Conservation (phyloP, 1,140 invertebrate genomes). For the Subanguina moxae region DNA sequence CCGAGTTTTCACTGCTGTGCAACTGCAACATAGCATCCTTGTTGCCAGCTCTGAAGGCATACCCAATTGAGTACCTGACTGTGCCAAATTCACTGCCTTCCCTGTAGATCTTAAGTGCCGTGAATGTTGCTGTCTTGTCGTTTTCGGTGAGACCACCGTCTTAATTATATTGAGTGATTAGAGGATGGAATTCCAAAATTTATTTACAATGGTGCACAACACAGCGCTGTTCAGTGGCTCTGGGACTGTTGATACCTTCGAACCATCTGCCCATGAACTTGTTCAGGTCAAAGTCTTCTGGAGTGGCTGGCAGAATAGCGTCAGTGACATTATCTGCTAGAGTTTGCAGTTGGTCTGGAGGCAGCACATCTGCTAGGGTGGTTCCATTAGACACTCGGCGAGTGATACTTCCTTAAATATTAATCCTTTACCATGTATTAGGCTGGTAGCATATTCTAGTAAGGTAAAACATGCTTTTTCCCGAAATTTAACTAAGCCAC, state of each 20-base stretch:
- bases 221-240: conserved; percentile 58
- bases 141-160: conserved; percentile 58
- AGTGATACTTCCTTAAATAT: conserved; percentile 50
- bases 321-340: conserved; percentile 58
- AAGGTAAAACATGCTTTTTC: no score
- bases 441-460: no score
- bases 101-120: conserved; percentile 58
- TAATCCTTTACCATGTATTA: not conserved
- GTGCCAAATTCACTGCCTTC: conserved; percentile 58
- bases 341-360: conserved; percentile 59
- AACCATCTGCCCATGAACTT: conserved; percentile 60
- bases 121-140: conserved; percentile 59
- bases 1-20: conserved; percentile 55
- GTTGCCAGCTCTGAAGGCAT: conserved; percentile 59
- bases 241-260: conserved; percentile 56
- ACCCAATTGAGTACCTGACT: conserved; percentile 57
- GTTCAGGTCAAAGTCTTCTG: conserved; percentile 55
- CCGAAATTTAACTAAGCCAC: no score
- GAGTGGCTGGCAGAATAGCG: conserved; percentile 48
- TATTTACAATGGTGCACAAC: conserved; percentile 58
- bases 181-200: not conserved
- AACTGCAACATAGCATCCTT: conserved; percentile 59
- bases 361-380: conserved; percentile 56
- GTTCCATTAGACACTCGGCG: conserved; percentile 59
- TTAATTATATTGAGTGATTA: conserved; percentile 14